These are phyloP conservation scores for Forbesichthys agassizii DNA, from an alignment of 2,113 vertebrate genomes.

Conservation along the genomic window DNA sequence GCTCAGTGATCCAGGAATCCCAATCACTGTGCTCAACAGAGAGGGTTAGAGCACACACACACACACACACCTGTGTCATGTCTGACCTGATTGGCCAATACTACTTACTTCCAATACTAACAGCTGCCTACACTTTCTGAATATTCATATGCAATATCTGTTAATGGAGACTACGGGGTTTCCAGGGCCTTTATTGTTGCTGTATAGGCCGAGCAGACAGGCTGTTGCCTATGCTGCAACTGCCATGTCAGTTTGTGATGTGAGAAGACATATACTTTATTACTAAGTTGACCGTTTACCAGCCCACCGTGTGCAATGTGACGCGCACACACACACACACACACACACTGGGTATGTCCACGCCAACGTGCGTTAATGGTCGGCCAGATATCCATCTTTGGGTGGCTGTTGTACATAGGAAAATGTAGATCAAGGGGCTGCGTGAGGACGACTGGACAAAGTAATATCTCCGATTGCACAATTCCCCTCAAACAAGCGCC, in stretches of 20 bases:
- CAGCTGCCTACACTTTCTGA: too few relatives aligned
- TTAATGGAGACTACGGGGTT: too few relatives aligned
- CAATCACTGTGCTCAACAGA: slow-evolving; percentile 88
- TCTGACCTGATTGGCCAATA: too few relatives aligned
- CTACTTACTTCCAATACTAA: too few relatives aligned
- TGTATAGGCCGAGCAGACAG: too few relatives aligned
- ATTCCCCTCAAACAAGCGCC: slow-evolving; percentile 32
- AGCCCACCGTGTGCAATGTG: too few relatives aligned
- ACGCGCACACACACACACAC: not conserved
- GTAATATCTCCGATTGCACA: slow-evolving; percentile 43
- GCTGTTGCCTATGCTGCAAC: too few relatives aligned
- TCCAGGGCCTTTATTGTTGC: too few relatives aligned
- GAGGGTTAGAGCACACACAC: slow-evolving; percentile 79
- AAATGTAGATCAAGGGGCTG: slow-evolving; percentile 27
- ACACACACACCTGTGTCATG: not conserved
- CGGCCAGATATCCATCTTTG: slow-evolving; percentile 16
- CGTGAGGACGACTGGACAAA: slow-evolving; percentile 25
- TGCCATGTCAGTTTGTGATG: too few relatives aligned
- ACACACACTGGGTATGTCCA: not conserved
- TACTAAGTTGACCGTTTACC: too few relatives aligned
- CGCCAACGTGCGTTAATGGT: not conserved
- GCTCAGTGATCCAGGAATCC: slow-evolving; percentile 95
- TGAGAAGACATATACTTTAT: too few relatives aligned
- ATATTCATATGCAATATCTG: too few relatives aligned
- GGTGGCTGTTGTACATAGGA: slow-evolving; percentile 23